These are phyloP conservation scores for Hecatera dysodea DNA, from an alignment of 2,888 invertebrate species.

Conservation along the genomic window DNA sequence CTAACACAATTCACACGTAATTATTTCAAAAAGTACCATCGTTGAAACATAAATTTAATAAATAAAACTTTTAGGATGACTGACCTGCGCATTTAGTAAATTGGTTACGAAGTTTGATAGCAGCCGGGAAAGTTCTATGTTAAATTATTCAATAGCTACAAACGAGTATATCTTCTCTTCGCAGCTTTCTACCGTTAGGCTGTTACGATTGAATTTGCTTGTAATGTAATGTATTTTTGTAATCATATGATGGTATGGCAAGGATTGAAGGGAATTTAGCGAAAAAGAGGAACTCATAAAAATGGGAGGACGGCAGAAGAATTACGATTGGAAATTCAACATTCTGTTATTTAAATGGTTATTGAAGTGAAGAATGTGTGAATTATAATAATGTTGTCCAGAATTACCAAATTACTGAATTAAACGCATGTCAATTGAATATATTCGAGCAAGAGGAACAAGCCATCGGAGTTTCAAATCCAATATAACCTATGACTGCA, in stretches of 20 bases:
- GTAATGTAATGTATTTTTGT: constrained; percentile 1
- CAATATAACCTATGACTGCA: constrained; percentile 4
- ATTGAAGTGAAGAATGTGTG: neutral
- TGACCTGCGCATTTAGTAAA: constrained; percentile 43
- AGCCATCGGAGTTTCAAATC: constrained; percentile 18
- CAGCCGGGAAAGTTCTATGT: constrained; percentile 59
- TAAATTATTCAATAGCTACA: constrained; percentile 66
- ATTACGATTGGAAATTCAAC: neutral
- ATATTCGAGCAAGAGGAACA: neutral
- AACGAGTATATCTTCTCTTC: constrained; percentile 65
- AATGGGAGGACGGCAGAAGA: neutral
- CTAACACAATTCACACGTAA: neutral
- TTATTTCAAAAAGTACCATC: neutral
- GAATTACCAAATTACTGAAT: neutral
- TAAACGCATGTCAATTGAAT: neutral
- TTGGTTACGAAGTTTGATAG: constrained; percentile 51
- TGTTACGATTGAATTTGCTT: constrained; percentile 44
- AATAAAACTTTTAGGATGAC: constrained; percentile 22
- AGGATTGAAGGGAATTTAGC: constrained; percentile 1
- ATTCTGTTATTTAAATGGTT: neutral
- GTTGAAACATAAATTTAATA: neutral
- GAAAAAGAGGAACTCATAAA: neutral
- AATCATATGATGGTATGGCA: neutral
- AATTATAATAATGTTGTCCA: neutral
- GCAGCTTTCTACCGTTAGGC: constrained; percentile 65